phyloP scores from a whole-genome alignment of 2,888 invertebrate species.

The Aproaerema taeniolella region DNA sequence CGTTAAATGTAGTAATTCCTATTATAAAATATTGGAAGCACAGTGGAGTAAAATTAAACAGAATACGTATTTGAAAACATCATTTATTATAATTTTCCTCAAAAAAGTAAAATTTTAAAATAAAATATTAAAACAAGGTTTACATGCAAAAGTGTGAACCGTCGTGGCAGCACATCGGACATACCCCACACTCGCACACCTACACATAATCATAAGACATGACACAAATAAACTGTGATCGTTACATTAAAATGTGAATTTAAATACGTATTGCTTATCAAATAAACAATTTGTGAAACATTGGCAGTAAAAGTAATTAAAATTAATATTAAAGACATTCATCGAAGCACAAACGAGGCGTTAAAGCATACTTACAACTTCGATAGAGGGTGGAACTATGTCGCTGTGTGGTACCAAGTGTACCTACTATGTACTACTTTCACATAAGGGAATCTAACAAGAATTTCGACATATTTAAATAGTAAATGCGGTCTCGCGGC shows the following conservation, averaged over 20 bases:
- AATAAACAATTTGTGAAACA: conserved; percentile 64
- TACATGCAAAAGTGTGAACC: conserved; percentile 60
- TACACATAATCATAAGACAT: conserved; percentile 41
- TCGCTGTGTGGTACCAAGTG: conserved; percentile 31
- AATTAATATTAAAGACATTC: conserved; percentile 53
- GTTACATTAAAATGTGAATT: conserved; percentile 55
- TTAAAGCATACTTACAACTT: conserved; percentile 67
- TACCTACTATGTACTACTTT: conserved; percentile 36
- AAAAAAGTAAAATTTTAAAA: conserved; percentile 76
- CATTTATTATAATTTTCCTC: conserved; percentile 75
- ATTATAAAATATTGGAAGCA: too few relatives aligned
- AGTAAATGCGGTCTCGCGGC: conserved; percentile 42
- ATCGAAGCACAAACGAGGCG: conserved; percentile 70
- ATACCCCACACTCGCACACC: conserved; percentile 34
- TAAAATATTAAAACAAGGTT: conserved; percentile 71
- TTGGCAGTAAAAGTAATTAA: conserved; percentile 67
- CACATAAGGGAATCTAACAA: conserved; percentile 49
- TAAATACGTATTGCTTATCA: conserved; percentile 51
- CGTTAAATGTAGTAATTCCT: too few relatives aligned
- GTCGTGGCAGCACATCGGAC: conserved; percentile 32
- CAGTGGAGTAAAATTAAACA: too few relatives aligned
- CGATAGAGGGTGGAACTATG: conserved; percentile 29
- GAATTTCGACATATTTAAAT: conserved; percentile 44
- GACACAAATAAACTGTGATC: conserved; percentile 64
- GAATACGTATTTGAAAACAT: conserved; percentile 72